Base-by-base conservation (phyloP, 2,888 invertebrate species). In the Melieria omissa region DNA sequence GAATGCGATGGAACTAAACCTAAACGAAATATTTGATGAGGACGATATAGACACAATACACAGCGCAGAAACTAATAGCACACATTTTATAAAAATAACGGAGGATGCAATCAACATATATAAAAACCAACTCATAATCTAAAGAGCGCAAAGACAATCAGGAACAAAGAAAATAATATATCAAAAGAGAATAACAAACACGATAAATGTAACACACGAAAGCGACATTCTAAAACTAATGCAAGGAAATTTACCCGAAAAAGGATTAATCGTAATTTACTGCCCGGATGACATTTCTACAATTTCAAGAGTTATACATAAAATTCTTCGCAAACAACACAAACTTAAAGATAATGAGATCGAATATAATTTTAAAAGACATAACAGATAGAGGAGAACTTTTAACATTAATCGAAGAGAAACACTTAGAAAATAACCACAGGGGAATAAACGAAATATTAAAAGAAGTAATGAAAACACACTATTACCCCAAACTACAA, bases 181-280 rank as follows among this genome's bases (percentile, higher is more conserved):
- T 64, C 44, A 55, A 70, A 64, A 60, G 69, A 68, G 42, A 54
- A 65, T 65, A 12, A 52, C 55, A n/a, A 42, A 65, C 5, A 65
- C 41, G 6, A 41, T 54, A 55, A 10, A 58, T 4, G 44, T 52
- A 68, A 61, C 47, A 29, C 41, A 8, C 6, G 42, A 68, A 52
- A 73, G 64, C 47, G 58, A 73, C 44, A 54, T 75, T 49, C 44
- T 75, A 6, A 62, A 73, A 57, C 42, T n/a, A 71, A 58, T 69
- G 74, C 65, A 70, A 68, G 67, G 54, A 58, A 14, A 63, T 45
- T 42, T 74, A 49, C 60, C 71, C 6, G 60, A 62, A 10, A 74
- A 71, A 65, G 75, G 75, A 7, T 57, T 57, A 47, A 63, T 75
- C 52, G 71, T 70, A 64, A 41, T 75, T 16, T 74, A 64, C 65